Base-by-base conservation (phyloP, 2,888 invertebrate species). In the Xanthorhoe designata region DNA sequence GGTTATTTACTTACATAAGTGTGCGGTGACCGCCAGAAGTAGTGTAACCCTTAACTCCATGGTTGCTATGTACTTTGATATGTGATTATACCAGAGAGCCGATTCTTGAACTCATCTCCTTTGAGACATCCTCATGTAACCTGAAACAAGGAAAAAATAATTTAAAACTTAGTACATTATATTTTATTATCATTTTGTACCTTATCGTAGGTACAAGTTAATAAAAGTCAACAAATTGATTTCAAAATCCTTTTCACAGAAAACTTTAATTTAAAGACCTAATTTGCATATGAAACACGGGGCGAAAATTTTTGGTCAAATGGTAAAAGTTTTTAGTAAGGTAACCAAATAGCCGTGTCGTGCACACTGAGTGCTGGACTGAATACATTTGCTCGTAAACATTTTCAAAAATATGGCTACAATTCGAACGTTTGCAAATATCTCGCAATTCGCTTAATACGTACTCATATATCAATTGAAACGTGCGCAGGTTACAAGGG, bases 21-120 rank as follows among this genome's bases (percentile, higher is more conserved):
- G 81, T 78, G 86, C 85, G 82, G 83, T 76, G 59, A 87, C 74
- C 78, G 87, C 89, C 80, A 90, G 73, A 70, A 91, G 60, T 35
- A 78, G 66, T 50, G 87, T 68, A 59, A 88, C 75, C 82, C 84
- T 80, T 70, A 80, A 80, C 77, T 86, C 84, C 92, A 92, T 92
- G 77, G 76, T 72, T 65, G 17, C n/a, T 67, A 42, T 68, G 35
- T 69, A 45, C 19, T 35, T 29, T 49, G 51, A 13, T 45, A 35
- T 63, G 52, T 53, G 24, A 51, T 42, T 49, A 52, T 55, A 54
- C 65, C 54, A 63, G 51, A 57, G 77, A 61, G 71, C 42, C 19
- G 10, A 9, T 55, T 19, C 5, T 66, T 75, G 63, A 70, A 63
- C 71, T 79, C 70, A 80, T 83, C 85, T 86, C 75, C 79, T 87